These are phyloP conservation scores for Pandion haliaetus DNA, from an alignment of 2,113 vertebrate genomes.

Conservation along the genomic window DNA sequence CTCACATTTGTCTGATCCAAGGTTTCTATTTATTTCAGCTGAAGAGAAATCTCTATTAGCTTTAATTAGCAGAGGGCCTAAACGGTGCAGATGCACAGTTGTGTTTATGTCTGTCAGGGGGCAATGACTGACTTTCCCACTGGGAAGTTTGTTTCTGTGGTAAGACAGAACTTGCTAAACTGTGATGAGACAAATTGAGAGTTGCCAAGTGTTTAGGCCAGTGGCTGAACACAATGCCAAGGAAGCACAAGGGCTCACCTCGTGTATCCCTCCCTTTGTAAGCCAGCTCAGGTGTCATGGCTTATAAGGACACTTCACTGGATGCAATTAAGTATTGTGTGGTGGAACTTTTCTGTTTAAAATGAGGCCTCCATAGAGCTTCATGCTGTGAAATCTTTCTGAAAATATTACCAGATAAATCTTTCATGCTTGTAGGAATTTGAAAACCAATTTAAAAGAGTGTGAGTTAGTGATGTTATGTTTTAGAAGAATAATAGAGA, in stretches of 20 bases:
- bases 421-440: not conserved
- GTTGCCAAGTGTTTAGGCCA: accelerated
- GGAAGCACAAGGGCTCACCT: not conserved
- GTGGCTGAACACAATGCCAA: not conserved
- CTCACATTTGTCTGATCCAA: not conserved
- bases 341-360: not conserved
- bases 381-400: not conserved
- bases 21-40: not conserved
- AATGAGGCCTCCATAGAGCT: not conserved
- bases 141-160: not conserved
- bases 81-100: not conserved
- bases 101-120: not conserved
- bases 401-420: not conserved
- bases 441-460: not conserved
- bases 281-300: not conserved
- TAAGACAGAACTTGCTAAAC: not conserved
- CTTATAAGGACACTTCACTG: not conserved
- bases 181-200: not conserved
- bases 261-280: not conserved
- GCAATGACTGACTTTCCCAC: not conserved
- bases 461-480: not conserved
- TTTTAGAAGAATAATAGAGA: not conserved
- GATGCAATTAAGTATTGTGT: not conserved
- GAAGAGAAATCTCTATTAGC: not conserved
- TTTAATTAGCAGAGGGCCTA: not conserved